Conservation (phyloP, 2,113 vertebrate species). For the Emydura subglobosa region DNA sequence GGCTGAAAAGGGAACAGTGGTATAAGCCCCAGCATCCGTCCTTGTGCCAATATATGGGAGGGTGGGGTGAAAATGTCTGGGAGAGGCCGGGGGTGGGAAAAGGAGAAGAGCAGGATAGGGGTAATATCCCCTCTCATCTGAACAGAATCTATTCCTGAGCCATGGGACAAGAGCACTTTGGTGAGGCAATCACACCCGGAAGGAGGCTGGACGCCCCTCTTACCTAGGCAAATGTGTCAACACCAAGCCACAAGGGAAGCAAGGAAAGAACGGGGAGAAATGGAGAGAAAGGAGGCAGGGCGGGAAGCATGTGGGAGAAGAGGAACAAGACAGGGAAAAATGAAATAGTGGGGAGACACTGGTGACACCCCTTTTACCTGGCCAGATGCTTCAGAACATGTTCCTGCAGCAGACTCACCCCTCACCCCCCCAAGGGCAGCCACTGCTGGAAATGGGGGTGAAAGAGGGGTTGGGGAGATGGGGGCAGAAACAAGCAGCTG, state of each 20-base stretch:
- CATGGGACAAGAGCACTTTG: not conserved
- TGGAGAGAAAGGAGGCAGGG: not conserved
- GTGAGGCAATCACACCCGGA: no score
- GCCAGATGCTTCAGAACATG: no score
- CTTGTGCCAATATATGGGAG: not conserved
- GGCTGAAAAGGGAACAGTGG: not conserved
- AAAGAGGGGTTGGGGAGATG: no score
- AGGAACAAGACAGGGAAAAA: not conserved
- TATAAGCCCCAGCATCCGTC: not conserved
- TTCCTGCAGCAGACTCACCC: rapidly evolving
- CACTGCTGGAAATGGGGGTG: not conserved
- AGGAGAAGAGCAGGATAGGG: not conserved
- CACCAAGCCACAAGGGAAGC: no score
- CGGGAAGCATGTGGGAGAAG: not conserved
- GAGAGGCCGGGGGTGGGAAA: not conserved
- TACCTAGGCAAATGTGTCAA: not conserved
- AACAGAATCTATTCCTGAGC: not conserved
- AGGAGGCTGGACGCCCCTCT: not conserved
- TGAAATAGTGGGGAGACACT: not conserved
- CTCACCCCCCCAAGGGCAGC: not conserved
- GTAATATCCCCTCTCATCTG: not conserved
- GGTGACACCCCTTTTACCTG: no score
- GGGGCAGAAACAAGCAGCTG: not conserved
- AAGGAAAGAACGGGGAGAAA: no score
- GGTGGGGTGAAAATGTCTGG: not conserved